Conservation (phyloP, 2,113 vertebrate genomes). For the Nannospalax galili region DNA sequence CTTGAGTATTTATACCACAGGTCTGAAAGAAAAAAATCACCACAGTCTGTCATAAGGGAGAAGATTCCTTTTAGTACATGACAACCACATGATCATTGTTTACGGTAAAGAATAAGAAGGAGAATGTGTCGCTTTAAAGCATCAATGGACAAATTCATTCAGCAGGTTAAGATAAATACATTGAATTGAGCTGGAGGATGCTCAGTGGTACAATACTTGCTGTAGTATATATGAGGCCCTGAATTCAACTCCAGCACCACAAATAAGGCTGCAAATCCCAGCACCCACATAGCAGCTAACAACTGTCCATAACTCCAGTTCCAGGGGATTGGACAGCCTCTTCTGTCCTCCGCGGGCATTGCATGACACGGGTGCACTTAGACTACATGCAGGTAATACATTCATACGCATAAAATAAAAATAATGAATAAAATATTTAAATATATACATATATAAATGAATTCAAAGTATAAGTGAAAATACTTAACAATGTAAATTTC, state of each 20-base stretch:
- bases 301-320: too few relatives aligned
- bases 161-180: not conserved
- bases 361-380: too few relatives aligned
- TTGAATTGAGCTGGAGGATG: not conserved
- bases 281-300: too few relatives aligned
- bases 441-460: too few relatives aligned
- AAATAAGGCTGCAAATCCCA: not conserved
- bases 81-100: not conserved
- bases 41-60: not conserved
- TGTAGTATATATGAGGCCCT: not conserved
- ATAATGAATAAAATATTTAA: too few relatives aligned
- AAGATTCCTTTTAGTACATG: not conserved
- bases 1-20: not conserved
- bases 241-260: not conserved
- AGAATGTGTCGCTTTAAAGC: not conserved
- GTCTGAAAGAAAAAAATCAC: slow-evolving; percentile 9
- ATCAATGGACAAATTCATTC: not conserved
- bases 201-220: too few relatives aligned
- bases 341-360: too few relatives aligned
- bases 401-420: not conserved
- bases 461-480: not conserved
- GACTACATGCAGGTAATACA: too few relatives aligned
- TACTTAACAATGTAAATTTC: not conserved
- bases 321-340: too few relatives aligned
- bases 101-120: not conserved